phyloP scores from a whole-genome alignment of 2,113 vertebrate genomes.

The Poeciliopsis occidentalis region DNA sequence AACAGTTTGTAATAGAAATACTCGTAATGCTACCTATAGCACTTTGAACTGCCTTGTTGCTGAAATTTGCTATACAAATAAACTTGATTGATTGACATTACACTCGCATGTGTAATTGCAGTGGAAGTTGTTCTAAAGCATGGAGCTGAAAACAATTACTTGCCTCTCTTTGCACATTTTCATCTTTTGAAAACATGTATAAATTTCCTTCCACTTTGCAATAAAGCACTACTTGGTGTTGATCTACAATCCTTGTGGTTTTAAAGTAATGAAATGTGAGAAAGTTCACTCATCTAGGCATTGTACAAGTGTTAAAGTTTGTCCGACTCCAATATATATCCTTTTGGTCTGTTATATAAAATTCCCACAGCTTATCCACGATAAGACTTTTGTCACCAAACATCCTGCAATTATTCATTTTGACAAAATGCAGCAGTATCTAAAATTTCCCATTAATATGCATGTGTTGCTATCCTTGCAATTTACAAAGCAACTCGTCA shows the following conservation, averaged over 20 bases:
- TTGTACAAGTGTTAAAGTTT: neutral
- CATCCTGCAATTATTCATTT: constrained; percentile 58
- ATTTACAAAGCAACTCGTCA: constrained; percentile 77
- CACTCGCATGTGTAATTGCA: neutral
- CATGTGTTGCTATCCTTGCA: constrained; percentile 65
- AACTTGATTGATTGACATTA: neutral
- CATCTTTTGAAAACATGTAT: no score
- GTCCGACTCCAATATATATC: constrained; percentile 1
- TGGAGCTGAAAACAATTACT: no score
- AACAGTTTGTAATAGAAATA: no score
- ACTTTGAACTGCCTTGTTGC: no score
- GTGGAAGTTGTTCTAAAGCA: neutral
- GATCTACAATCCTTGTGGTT: neutral
- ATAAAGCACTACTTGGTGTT: neutral
- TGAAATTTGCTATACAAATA: no score
- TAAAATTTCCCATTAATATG: constrained; percentile 64
- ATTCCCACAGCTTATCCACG: constrained; percentile 10
- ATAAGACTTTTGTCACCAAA: constrained; percentile 50
- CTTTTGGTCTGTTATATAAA: constrained; percentile 26
- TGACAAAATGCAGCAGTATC: constrained; percentile 56
- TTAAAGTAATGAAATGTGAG: neutral
- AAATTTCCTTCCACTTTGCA: no score
- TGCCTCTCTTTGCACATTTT: no score
- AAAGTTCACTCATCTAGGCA: neutral
- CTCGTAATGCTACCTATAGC: no score